Base-by-base conservation (phyloP, 2,797 vertebrate species). In the Pipistrellus pipistrellus region DNA sequence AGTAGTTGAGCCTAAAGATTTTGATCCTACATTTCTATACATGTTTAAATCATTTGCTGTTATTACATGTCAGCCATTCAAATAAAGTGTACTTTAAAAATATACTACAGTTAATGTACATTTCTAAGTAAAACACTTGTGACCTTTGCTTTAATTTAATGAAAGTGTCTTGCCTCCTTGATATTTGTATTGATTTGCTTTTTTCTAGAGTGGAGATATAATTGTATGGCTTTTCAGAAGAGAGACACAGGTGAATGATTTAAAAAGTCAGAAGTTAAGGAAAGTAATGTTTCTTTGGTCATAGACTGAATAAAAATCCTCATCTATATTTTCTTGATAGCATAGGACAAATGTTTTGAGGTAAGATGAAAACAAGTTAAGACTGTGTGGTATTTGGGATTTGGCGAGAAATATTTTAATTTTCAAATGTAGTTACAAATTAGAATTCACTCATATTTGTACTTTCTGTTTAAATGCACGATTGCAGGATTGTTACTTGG, bases 181-280 rank as follows among this genome's bases (percentile, higher is more conserved):
- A 72, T 95, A 85, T 87, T 84, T 96, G 84, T 95, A 77, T 57
- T 96, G 71, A 78, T 88, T 92, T 9, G 80, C 85, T 94, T 86
- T 78, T 89, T 53, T 46, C 44, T 87, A 55, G 48, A 95, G 17
- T 85, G 57, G 46, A 96, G 23, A n/a, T 73, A 55, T 21, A 85
- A 83, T 91, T 75, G n/a, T 84, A 48, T 95, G 84, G 69, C 68
- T 77, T 97, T 97, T 96, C 91, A 96, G 41, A 94, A 94, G 57
- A 83, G 71, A 82, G 96, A 97, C 97, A 97, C 55, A 97, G 2
- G 71, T 96, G 77, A 62, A 97, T 96, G 91, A 81, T 94, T 96
- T 55, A 92, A 90, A 88, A 59, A 41, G 15, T 94, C 73, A 84
- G 48, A 97, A 64, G 62, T 77, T 87, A 85, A 66, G 53, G 44